Evolutionary conservation across 1,140 invertebrate genomes (phyloP).

Genomic region (Dolichoris vasculosae): DNA sequence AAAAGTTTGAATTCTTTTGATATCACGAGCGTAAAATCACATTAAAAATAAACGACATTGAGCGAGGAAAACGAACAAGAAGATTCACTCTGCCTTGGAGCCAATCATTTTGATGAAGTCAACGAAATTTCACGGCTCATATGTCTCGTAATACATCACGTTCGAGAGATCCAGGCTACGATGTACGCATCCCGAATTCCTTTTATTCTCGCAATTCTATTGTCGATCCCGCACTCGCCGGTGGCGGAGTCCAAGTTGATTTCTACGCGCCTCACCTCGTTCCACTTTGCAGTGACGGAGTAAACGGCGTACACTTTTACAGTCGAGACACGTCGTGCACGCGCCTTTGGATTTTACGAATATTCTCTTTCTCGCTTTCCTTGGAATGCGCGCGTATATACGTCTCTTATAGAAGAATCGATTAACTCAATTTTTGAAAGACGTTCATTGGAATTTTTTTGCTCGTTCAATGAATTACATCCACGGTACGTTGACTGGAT

Average conservation of each 20-base stretch:
- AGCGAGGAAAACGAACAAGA: no score
- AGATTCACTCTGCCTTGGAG: no score
- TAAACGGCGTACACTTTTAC: background rate
- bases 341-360: slow-evolving; percentile 6
- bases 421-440: background rate
- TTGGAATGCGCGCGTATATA: background rate
- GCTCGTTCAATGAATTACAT: background rate
- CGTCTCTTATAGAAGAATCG: background rate
- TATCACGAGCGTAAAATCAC: no score
- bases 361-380: background rate
- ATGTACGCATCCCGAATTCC: background rate
- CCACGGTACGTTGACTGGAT: background rate
- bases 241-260: background rate
- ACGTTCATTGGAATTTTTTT: background rate
- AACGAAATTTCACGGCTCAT: no score
- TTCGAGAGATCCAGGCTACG: background rate
- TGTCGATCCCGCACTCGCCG: background rate
- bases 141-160: background rate
- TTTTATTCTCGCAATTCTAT: background rate
- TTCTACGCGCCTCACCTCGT: slow-evolving; percentile 9
- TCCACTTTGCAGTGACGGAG: background rate
- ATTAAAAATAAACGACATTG: no score
- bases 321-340: slow-evolving; percentile 2
- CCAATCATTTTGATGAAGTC: no score
- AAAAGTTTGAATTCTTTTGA: no score